phyloP scores from a whole-genome alignment of 1,140 invertebrate genomes.

The Hestina assimilis region DNA sequence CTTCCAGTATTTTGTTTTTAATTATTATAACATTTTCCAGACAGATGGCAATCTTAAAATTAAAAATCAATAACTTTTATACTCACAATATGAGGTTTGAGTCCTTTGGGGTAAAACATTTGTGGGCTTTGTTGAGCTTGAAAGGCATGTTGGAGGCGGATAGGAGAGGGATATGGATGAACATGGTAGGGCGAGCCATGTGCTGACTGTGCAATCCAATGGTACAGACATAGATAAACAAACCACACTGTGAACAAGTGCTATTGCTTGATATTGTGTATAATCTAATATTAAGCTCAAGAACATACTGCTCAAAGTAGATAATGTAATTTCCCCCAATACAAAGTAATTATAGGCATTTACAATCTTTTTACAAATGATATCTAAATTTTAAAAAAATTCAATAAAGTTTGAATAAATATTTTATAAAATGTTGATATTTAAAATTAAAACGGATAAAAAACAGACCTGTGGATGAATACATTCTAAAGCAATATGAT shows the following conservation, averaged over 20 bases:
- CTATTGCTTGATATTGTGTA: conserved; percentile 20
- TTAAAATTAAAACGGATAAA: neutral
- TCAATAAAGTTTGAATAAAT: no score
- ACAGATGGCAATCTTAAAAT: no score
- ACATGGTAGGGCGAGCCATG: conserved; percentile 75
- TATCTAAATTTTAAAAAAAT: no score
- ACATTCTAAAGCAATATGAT: conserved; percentile 67
- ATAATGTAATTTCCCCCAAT: no score
- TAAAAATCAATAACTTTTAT: conserved; percentile 23
- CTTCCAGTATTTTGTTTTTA: no score
- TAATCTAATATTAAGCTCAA: neutral
- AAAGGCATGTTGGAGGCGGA: conserved; percentile 75
- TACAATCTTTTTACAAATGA: no score
- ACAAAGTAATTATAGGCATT: no score
- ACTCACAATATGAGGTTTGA: conserved; percentile 73
- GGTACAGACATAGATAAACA: conserved; percentile 72
- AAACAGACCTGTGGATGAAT: conserved; percentile 60
- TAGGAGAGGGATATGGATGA: conserved; percentile 73
- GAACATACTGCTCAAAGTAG: no score
- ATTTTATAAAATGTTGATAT: neutral
- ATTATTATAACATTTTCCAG: no score
- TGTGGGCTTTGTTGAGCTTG: conserved; percentile 67
- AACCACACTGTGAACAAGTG: conserved; percentile 59
- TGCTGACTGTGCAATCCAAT: conserved; percentile 56
- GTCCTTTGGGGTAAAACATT: conserved; percentile 74